These are phyloP conservation scores for Coregonus ussuriensis DNA, from an alignment of 2,797 vertebrate genomes.

Conservation along the genomic window DNA sequence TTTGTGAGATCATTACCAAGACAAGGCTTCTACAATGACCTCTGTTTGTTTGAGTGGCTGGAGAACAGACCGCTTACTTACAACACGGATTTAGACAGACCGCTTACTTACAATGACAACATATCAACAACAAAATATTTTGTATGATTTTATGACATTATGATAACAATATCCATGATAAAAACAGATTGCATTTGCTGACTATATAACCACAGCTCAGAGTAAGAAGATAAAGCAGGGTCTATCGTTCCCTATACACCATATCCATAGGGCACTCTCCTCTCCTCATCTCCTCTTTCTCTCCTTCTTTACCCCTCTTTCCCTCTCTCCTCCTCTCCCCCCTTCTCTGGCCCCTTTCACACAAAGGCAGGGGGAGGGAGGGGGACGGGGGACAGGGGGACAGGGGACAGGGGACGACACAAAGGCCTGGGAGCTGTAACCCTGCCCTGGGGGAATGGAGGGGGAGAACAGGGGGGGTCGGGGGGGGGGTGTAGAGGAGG, in stretches of 20 bases:
- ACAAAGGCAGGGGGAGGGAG: conserved; percentile 65
- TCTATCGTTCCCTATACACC: background rate
- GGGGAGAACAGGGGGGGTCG: conserved; percentile 48
- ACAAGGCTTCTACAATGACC: background rate
- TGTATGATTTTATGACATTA: no score
- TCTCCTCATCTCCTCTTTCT: conserved; percentile 21
- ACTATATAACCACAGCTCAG: no score
- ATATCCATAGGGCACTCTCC: conserved; percentile 1
- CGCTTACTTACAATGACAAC: no score
- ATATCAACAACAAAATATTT: no score
- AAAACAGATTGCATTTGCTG: no score
- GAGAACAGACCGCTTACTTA: background rate
- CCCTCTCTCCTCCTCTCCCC: conserved; percentile 45
- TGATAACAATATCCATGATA: no score
- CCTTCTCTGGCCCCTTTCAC: conserved; percentile 63
- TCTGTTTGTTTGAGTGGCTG: background rate
- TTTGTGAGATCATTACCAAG: background rate
- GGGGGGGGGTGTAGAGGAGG: conserved; percentile 30
- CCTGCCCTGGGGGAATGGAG: conserved; percentile 56
- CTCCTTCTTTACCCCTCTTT: conserved; percentile 22
- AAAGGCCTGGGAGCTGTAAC: conserved; percentile 64
- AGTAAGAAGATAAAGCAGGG: background rate
- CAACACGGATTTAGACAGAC: background rate
- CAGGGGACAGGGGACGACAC: conserved; percentile 33
- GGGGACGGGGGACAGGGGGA: conserved; percentile 24